A percentile compares a stretch with the other conserved stretches of the same genome.
Conservation (phyloP, 2,888 invertebrate species). For the Harpalus rubripes region DNA sequence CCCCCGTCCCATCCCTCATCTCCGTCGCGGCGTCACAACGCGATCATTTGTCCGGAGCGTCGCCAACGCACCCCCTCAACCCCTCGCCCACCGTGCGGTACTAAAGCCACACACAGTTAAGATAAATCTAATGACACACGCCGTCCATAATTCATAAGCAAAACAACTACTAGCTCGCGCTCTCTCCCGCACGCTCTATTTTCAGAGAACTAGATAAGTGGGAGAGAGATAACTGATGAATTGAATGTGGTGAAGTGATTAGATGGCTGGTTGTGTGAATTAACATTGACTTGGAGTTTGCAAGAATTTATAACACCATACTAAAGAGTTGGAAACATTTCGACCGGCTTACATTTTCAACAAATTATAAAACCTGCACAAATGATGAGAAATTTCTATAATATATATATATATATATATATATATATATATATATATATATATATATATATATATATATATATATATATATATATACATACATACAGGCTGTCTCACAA, state of each 20-base stretch:
- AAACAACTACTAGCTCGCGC: slow-evolving; percentile 29
- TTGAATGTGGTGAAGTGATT: slow-evolving; percentile 6
- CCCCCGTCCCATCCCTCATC: slow-evolving; percentile 13
- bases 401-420: no score
- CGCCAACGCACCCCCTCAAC: slow-evolving; percentile 20
- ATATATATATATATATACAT: no score
- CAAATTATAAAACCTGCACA: no score
- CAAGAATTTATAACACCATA: neutral
- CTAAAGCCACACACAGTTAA: slow-evolving; percentile 58
- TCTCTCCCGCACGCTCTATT: slow-evolving; percentile 10
- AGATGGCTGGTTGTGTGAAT: slow-evolving; percentile 19
- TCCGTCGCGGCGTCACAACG: slow-evolving; percentile 45
- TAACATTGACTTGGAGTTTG: neutral
- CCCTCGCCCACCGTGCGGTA: neutral
- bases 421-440: no score
- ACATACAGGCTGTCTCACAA: no score
- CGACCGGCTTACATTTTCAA: no score
- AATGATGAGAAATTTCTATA: no score
- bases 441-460: no score
- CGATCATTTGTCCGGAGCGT: slow-evolving; percentile 51
- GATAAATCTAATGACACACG: slow-evolving; percentile 65
- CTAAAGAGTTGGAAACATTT: neutral
- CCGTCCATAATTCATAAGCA: slow-evolving; percentile 62
- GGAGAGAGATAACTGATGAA: slow-evolving; percentile 15
- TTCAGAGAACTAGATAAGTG: slow-evolving; percentile 5